Evolutionary conservation across 2,797 vertebrate genomes (phyloP), one percentile per base, ranked within the genome.

Genomic region (Poecilia gillii): DNA sequence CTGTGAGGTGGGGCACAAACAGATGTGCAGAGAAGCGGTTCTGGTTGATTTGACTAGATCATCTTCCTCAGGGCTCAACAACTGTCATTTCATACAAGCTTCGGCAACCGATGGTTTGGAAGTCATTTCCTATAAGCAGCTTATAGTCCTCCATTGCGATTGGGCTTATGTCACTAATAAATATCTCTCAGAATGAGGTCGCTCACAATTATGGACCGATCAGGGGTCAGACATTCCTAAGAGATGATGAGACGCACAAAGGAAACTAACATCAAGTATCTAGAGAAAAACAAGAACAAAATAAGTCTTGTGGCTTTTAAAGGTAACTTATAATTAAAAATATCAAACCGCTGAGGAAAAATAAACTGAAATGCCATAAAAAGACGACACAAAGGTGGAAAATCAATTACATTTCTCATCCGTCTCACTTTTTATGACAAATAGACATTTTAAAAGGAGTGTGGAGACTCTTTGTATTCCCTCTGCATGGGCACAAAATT

Each of bases 1-100:
- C 72, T 74, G 86, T 83, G 87, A 91, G 89, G 91, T 92, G 89
- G 83, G 80, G 82, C 71, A 53, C 82, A 78, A 88, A 86, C 77
- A 85, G 85, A 78, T 85, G 75, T 73, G 70, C 70, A 45, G 77
- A 64, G 49, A 71, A 79, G 59, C 31, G 31, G 59, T 62, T 59
- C 12, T 59, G n/a, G 55, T 59, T 59, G 28, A 59, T 59, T 59
- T 31, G 55, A 14, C n/a, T 14, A 59, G 55, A 59, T 59, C n/a
- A 33, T 62, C 13, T 62, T 62, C 59, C 59, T 62, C 59, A 62
- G 59, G 59, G 59, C 14, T 62, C 59, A 62, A 33, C 59, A 18
- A 18, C 59, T 62, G 59, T 33, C 31, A 62, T 62, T 62, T 62
- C 59, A 33, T 33, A 18, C 59, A 33, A 14, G 31, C 59, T 62